phyloP scores from a whole-genome alignment of 2,888 invertebrate genomes.

The Meloe dianella region DNA sequence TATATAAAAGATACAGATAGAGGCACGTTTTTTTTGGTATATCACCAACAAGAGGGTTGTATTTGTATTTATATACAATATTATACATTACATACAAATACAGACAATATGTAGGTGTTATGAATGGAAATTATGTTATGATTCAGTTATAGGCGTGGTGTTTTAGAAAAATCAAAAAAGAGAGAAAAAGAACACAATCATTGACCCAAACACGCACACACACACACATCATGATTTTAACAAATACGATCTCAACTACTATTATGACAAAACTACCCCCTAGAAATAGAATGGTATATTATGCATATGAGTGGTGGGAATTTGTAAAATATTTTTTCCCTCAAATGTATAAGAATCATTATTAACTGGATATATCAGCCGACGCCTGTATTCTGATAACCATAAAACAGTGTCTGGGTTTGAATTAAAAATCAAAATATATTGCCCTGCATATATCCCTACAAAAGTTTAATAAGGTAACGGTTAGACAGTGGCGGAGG shows the following conservation, averaged over 20 bases:
- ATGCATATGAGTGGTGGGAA: too few relatives aligned
- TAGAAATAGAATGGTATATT: too few relatives aligned
- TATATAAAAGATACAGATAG: neutral
- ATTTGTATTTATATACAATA: neutral
- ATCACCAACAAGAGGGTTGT: slow-evolving; percentile 38
- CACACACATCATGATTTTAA: too few relatives aligned
- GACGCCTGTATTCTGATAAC: slow-evolving; percentile 46
- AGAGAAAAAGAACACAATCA: neutral
- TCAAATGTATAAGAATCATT: slow-evolving; percentile 53
- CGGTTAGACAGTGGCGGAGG: slow-evolving; percentile 42
- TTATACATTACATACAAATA: slow-evolving; percentile 15
- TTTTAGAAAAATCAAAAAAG: neutral
- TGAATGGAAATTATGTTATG: slow-evolving; percentile 48
- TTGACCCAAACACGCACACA: neutral
- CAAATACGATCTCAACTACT: neutral
- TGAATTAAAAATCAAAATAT: slow-evolving; percentile 61
- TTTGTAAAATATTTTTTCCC: slow-evolving; percentile 47
- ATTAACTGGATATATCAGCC: slow-evolving; percentile 54
- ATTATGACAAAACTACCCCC: slow-evolving; percentile 17
- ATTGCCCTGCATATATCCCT: slow-evolving; percentile 57
- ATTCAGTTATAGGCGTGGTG: slow-evolving; percentile 44
- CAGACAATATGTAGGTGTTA: slow-evolving; percentile 44
- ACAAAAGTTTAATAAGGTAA: slow-evolving; percentile 51
- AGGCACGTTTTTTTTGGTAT: neutral
- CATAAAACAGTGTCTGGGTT: slow-evolving; percentile 56